These are phyloP conservation scores for Calameuta idolon DNA, from an alignment of 2,888 invertebrate species.

Conservation along the genomic window DNA sequence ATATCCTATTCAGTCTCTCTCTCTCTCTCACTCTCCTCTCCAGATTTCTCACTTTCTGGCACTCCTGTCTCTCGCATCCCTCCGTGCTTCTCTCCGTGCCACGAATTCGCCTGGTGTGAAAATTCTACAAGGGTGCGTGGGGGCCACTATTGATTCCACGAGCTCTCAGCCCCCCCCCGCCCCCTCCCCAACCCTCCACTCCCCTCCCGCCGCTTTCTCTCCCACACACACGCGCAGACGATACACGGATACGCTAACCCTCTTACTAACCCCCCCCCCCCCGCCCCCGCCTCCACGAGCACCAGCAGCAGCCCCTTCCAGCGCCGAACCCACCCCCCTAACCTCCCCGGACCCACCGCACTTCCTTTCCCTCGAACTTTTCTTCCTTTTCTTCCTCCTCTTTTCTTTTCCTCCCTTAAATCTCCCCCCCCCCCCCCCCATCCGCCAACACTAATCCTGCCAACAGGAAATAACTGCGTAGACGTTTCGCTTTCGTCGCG, in stretches of 20 bases:
- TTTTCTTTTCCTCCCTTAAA: constrained; percentile 16
- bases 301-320: constrained; percentile 19
- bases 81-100: background rate
- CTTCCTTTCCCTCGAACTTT: background rate
- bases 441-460: background rate
- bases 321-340: constrained; percentile 23
- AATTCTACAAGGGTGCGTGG: constrained; percentile 53
- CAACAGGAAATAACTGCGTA: background rate
- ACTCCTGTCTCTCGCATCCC: constrained; percentile 3
- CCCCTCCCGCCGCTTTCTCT: constrained; percentile 23
- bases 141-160: constrained; percentile 56
- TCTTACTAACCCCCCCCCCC: background rate
- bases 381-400: constrained; percentile 16
- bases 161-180: constrained; percentile 28
- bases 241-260: background rate
- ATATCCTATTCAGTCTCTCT: background rate
- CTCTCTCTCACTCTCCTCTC: background rate
- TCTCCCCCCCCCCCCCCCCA: constrained; percentile 23
- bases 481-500: background rate
- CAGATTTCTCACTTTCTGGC: background rate
- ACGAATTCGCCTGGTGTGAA: constrained; percentile 41
- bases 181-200: too few relatives aligned
- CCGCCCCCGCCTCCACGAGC: background rate
- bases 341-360: too few relatives aligned
- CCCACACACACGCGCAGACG: constrained; percentile 39